A percentile compares a stretch with the other conserved stretches of the same genome.
Conservation (phyloP, 2,113 vertebrate genomes). For the Dicerorhinus sumatrensis region DNA sequence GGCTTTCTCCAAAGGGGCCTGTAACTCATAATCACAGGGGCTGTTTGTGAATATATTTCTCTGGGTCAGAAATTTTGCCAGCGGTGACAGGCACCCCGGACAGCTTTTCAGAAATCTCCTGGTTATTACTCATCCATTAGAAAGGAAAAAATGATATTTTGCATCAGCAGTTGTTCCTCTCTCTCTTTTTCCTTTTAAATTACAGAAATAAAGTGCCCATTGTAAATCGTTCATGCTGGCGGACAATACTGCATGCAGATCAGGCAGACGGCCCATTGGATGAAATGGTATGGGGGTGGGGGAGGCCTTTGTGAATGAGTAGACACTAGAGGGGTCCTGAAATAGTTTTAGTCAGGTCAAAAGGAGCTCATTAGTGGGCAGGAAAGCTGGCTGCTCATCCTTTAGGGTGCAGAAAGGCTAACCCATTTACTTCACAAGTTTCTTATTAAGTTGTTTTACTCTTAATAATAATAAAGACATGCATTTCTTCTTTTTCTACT, state of each 20-base stretch:
- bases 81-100: slow-evolving; percentile 48
- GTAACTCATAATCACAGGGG: slow-evolving; percentile 69
- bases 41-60: slow-evolving; percentile 66
- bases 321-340: not conserved
- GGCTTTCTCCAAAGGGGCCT: slow-evolving; percentile 40
- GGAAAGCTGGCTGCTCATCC: slow-evolving; percentile 43
- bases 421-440: slow-evolving; percentile 38
- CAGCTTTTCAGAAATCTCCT: slow-evolving; percentile 74
- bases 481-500: slow-evolving; percentile 46
- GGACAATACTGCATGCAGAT: slow-evolving; percentile 62
- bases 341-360: slow-evolving; percentile 69
- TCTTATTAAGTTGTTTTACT: slow-evolving; percentile 50
- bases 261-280: slow-evolving; percentile 26
- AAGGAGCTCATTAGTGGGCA: slow-evolving; percentile 58
- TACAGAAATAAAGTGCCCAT: slow-evolving; percentile 68
- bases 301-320: slow-evolving; percentile 40
- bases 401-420: slow-evolving; percentile 63
- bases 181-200: slow-evolving; percentile 67
- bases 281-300: not conserved
- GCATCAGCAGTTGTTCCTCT: slow-evolving; percentile 42
- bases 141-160: slow-evolving; percentile 69
- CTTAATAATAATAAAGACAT: not conserved
- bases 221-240: slow-evolving; percentile 69
- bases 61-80: slow-evolving; percentile 64
- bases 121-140: slow-evolving; percentile 56